These are phyloP conservation scores for Dicaeum eximium DNA, from an alignment of 2,113 vertebrate species.

Conservation along the genomic window DNA sequence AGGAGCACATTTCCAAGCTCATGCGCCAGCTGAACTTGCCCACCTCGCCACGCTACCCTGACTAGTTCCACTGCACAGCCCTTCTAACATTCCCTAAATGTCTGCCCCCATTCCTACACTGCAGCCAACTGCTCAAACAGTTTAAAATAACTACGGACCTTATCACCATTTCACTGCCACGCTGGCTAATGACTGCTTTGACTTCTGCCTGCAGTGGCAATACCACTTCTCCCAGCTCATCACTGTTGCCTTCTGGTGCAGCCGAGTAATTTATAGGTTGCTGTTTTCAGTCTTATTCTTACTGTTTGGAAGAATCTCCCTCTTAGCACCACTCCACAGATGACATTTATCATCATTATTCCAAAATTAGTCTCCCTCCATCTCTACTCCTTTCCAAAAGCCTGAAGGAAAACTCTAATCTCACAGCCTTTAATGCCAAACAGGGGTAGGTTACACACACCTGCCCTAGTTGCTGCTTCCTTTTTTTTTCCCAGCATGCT, in stretches of 20 bases:
- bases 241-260: background rate
- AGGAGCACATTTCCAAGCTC: background rate
- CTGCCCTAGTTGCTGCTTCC: background rate
- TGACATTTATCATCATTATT: background rate
- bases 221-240: rapidly evolving
- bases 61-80: background rate
- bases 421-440: background rate
- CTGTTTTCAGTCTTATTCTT: background rate
- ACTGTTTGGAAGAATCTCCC: background rate
- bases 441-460: background rate
- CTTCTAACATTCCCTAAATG: rapidly evolving
- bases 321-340: background rate
- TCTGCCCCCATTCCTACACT: background rate
- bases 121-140: no score
- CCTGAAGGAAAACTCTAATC: background rate
- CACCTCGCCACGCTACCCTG: rapidly evolving
- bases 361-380: background rate
- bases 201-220: background rate
- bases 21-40: rapidly evolving
- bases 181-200: background rate
- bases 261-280: background rate
- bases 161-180: background rate
- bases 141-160: background rate
- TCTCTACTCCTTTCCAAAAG: background rate
- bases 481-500: background rate